Evolutionary conservation across 2,797 vertebrate genomes (phyloP).

Genomic region (Takifugu rubripes): DNA sequence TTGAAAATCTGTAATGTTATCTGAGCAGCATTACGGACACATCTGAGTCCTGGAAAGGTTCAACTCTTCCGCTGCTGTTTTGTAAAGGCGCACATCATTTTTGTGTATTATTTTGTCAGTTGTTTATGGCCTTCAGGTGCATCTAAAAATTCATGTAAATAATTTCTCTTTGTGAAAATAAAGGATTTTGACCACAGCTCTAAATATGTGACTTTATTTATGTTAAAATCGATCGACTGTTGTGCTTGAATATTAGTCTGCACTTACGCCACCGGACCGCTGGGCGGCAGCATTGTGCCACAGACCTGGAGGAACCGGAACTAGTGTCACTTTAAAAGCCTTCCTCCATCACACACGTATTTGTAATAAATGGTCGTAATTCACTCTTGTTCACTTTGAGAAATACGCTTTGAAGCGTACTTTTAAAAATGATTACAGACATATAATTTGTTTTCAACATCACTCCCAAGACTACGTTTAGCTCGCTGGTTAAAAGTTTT

Average conservation of each 20-base stretch:
- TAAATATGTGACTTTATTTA: not conserved
- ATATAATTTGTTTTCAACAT: too few species aligned
- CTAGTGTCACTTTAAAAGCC: not conserved
- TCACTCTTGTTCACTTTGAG: too few species aligned
- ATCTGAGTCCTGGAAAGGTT: too few species aligned
- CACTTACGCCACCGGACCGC: conserved; percentile 7
- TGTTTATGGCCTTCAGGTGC: too few species aligned
- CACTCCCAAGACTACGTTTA: too few species aligned
- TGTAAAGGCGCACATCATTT: not conserved
- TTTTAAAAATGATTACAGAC: too few species aligned
- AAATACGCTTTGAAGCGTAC: too few species aligned
- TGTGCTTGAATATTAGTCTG: not conserved
- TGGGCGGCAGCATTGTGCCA: conserved; percentile 41
- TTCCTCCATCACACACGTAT: too few species aligned
- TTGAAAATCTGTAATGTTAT: too few species aligned
- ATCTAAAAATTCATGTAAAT: conserved; percentile 13
- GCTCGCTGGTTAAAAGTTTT: too few species aligned
- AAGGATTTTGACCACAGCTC: conserved; percentile 18
- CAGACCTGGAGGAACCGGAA: not conserved
- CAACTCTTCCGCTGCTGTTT: conserved; percentile 4
- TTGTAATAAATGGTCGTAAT: too few species aligned
- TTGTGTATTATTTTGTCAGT: not conserved
- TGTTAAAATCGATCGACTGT: not conserved
- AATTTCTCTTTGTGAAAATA: conserved; percentile 16
- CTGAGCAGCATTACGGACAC: too few species aligned